These are phyloP conservation scores for Sarcophaga caerulescens DNA, from an alignment of 2,888 invertebrate species.

Conservation along the genomic window DNA sequence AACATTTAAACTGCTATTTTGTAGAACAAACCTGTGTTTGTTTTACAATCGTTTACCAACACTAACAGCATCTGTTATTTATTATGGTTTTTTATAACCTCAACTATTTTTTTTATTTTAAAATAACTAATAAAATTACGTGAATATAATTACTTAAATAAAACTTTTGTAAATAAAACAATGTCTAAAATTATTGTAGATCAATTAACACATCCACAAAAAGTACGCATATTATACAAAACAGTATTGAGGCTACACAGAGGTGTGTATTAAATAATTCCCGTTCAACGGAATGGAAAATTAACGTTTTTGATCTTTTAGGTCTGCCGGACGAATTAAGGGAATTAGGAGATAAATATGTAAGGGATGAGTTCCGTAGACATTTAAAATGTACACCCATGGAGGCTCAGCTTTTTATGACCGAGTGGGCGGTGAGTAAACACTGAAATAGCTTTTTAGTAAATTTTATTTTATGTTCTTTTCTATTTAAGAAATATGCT, in stretches of 20 bases:
- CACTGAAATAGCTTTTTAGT: not conserved
- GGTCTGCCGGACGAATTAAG: slow-evolving; percentile 87
- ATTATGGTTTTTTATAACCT: slow-evolving; percentile 42
- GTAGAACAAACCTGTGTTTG: not conserved
- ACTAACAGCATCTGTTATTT: slow-evolving; percentile 41
- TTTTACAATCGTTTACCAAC: slow-evolving; percentile 20
- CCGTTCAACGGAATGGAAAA: not conserved
- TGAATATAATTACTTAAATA: slow-evolving; percentile 25
- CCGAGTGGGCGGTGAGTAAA: slow-evolving; percentile 90
- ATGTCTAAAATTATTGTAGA: slow-evolving; percentile 76
- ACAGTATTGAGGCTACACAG: slow-evolving; percentile 89
- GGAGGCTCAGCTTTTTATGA: slow-evolving; percentile 90
- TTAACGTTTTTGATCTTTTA: slow-evolving; percentile 55
- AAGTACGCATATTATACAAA: slow-evolving; percentile 89
- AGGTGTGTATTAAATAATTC: slow-evolving; percentile 76
- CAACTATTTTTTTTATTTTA: not conserved
- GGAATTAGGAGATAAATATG: slow-evolving; percentile 88
- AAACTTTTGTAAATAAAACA: slow-evolving; percentile 18
- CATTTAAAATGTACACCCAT: slow-evolving; percentile 88
- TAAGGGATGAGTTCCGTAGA: slow-evolving; percentile 91
- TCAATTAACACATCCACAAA: slow-evolving; percentile 83
- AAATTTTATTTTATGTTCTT: not conserved
- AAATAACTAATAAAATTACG: slow-evolving; percentile 41
- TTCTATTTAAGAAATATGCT: slow-evolving; percentile 86
- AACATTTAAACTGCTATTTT: no score